phyloP scores from a whole-genome alignment of 2,797 vertebrate species.

The Sciurus carolinensis region DNA sequence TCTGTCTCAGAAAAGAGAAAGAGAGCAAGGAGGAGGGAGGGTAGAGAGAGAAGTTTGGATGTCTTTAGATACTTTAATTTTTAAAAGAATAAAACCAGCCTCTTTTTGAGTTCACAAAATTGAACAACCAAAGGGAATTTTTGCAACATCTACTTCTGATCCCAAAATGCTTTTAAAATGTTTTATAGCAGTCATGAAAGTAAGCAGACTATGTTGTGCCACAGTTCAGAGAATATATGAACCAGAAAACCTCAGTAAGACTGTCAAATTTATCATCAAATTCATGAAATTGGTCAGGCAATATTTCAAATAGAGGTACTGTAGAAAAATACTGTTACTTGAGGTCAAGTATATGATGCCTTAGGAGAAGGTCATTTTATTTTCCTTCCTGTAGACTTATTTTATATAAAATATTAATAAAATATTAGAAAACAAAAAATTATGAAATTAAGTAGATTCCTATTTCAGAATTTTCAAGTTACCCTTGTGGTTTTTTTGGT shows the following conservation, averaged over 20 bases:
- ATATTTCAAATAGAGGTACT: background rate
- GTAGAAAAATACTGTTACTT: background rate
- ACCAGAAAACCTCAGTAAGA: background rate
- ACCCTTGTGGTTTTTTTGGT: background rate
- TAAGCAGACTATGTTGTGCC: background rate
- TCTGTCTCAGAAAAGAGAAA: too few relatives aligned
- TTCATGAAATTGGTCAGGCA: background rate
- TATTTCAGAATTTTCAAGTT: background rate
- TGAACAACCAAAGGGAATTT: too few relatives aligned
- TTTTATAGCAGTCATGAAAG: background rate
- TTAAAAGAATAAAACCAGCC: too few relatives aligned
- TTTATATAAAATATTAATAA: background rate
- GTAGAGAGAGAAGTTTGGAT: too few relatives aligned
- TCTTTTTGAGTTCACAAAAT: too few relatives aligned
- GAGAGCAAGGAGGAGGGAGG: too few relatives aligned
- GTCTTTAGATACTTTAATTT: too few relatives aligned
- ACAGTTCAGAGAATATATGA: background rate
- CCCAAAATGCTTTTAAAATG: too few relatives aligned
- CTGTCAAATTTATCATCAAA: background rate
- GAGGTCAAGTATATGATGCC: background rate
- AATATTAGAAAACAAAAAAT: background rate
- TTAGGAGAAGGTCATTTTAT: background rate
- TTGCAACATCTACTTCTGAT: too few relatives aligned
- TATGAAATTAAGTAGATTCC: background rate
- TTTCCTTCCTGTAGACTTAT: background rate